Conservation (phyloP, 2,888 invertebrate genomes). For the Apeira syringaria region DNA sequence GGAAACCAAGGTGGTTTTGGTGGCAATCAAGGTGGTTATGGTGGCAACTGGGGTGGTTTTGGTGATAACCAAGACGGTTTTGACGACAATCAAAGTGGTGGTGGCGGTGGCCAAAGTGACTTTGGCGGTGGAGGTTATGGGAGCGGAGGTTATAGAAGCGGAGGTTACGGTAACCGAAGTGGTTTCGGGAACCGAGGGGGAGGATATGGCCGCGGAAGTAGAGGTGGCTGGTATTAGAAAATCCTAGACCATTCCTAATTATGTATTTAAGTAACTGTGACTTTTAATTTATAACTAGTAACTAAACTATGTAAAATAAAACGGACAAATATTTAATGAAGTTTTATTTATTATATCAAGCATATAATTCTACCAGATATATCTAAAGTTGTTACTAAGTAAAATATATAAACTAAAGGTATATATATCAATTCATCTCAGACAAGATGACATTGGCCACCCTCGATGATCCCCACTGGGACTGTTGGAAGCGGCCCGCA, state of each 20-base stretch:
- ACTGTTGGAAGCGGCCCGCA: too few relatives aligned
- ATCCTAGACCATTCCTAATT: slow-evolving; percentile 12
- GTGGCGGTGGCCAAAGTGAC: slow-evolving; percentile 12
- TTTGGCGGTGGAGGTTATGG: background rate
- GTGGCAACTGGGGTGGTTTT: slow-evolving; percentile 40
- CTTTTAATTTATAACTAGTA: background rate
- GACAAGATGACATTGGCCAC: too few relatives aligned
- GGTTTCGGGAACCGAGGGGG: slow-evolving; percentile 20
- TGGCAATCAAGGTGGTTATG: slow-evolving; percentile 35
- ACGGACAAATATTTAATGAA: too few relatives aligned
- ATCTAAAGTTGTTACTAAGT: too few relatives aligned
- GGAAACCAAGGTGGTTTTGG: slow-evolving; percentile 17
- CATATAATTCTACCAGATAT: too few relatives aligned
- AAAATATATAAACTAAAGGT: too few relatives aligned
- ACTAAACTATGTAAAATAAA: background rate
- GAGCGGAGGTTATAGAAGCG: too few relatives aligned
- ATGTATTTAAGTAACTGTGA: slow-evolving; percentile 6
- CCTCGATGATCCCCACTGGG: too few relatives aligned
- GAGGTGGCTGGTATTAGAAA: slow-evolving; percentile 17
- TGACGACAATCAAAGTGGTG: slow-evolving; percentile 33
- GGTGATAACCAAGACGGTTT: slow-evolving; percentile 37
- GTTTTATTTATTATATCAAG: too few relatives aligned
- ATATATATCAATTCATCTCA: too few relatives aligned
- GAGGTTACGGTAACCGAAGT: slow-evolving; percentile 28
- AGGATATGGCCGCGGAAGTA: background rate